A percentile compares a stretch with the other conserved stretches of the same genome.
Conservation (phyloP, 2,797 vertebrate genomes). For the Argentina silus region DNA sequence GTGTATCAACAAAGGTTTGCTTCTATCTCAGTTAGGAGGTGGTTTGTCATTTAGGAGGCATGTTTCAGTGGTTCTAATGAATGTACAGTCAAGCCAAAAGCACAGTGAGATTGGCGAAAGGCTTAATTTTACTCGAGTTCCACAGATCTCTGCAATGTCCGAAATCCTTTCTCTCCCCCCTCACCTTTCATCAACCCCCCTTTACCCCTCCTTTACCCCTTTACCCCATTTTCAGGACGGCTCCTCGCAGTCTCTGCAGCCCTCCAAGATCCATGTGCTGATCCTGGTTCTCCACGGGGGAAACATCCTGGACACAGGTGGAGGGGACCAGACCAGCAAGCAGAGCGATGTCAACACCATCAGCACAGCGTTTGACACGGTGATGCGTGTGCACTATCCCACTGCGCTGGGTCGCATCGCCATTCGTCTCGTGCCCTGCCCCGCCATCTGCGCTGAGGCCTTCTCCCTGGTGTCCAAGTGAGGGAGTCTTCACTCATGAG, state of each 20-base stretch:
- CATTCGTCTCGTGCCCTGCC: slow-evolving; percentile 94
- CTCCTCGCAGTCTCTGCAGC: slow-evolving; percentile 79
- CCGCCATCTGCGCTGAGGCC: slow-evolving; percentile 93
- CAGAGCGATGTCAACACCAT: slow-evolving; percentile 95
- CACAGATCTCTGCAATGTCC: neutral
- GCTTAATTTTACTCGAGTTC: neutral
- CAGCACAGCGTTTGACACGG: slow-evolving; percentile 88
- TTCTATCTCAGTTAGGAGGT: slow-evolving; percentile 19
- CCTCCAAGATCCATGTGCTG: slow-evolving; percentile 91
- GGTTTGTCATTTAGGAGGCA: slow-evolving; percentile 29
- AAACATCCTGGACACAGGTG: slow-evolving; percentile 95
- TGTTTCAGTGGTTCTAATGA: slow-evolving; percentile 25
- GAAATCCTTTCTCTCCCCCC: neutral
- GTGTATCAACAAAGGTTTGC: neutral
- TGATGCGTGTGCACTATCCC: slow-evolving; percentile 96
- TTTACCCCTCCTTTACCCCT: neutral
- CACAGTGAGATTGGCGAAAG: neutral
- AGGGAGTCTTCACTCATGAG: slow-evolving; percentile 49
- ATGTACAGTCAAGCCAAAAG: neutral
- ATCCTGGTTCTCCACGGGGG: slow-evolving; percentile 95
- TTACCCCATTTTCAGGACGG: slow-evolving; percentile 77
- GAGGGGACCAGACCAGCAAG: slow-evolving; percentile 92
- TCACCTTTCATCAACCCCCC: neutral
- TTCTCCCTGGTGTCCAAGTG: slow-evolving; percentile 96
- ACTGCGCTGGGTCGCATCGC: slow-evolving; percentile 91